These are phyloP conservation scores for Emydoidea blandingii DNA, from an alignment of 2,797 vertebrate species.

Conservation along the genomic window DNA sequence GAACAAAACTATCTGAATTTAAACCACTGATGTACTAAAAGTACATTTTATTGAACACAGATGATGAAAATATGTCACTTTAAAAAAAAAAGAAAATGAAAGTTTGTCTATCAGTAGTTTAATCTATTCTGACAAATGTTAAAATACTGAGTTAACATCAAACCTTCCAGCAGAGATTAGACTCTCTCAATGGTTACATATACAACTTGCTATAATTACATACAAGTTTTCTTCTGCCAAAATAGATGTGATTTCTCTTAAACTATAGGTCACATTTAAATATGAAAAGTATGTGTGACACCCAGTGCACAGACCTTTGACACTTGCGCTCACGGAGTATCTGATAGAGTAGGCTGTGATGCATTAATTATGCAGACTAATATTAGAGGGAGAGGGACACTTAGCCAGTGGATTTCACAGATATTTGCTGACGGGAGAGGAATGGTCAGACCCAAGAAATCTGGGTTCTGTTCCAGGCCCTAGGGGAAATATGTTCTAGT, in stretches of 20 bases:
- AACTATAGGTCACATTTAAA: background rate
- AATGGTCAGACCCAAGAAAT: background rate
- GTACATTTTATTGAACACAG: slow-evolving; percentile 12
- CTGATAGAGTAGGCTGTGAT: background rate
- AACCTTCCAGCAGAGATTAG: background rate
- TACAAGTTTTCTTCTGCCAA: background rate
- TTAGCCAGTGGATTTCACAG: background rate
- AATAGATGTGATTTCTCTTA: background rate
- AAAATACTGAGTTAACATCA: background rate
- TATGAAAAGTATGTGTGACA: background rate
- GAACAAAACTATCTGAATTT: slow-evolving; percentile 34
- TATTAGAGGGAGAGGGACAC: background rate
- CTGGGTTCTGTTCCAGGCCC: background rate
- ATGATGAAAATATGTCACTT: background rate
- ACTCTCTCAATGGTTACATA: background rate
- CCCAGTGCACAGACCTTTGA: background rate
- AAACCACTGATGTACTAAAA: slow-evolving; percentile 22
- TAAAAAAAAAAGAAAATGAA: background rate
- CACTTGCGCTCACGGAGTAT: background rate
- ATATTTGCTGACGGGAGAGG: background rate
- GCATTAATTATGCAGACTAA: background rate
- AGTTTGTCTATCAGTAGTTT: background rate
- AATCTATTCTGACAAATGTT: background rate
- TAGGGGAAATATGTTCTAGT: background rate
- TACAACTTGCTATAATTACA: background rate